Evolutionary conservation across 2,888 invertebrate genomes (phyloP), one percentile per base, ranked within the genome.

Genomic region (Bugulina stolonifera): DNA sequence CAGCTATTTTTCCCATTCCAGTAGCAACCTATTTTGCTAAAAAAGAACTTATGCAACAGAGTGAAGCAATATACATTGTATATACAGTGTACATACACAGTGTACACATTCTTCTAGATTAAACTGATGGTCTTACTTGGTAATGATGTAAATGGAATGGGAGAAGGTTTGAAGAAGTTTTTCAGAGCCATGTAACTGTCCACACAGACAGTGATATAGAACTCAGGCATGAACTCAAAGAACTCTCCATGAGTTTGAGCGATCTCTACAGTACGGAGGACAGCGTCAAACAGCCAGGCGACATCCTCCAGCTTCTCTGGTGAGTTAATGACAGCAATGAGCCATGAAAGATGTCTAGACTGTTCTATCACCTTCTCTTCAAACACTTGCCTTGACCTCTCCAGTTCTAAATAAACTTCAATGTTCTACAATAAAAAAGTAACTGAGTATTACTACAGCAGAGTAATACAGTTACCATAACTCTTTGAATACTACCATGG

Each of bases 201-300:
- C 64, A 90, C 83, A 81, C 89, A 86, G 0, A 89, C 87, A 75
- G 90, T 89, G 71, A 91, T 87, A 81, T 91, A 91, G 83, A 90
- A 90, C 78, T 90, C 90, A 0, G 91, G 91, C 22, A 90, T 88
- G 80, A 90, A 91, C 27, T 89, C 88, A 79, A 91, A 90, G 73
- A 90, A 87, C 64, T 88, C 88, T 1, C 88, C 89, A 55, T 87
- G 86, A 52, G 87, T 86, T 0, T 90, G 89, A 0, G 89, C 88
- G 18, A 87, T 82, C 32, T 88, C 85, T 69, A 91, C 78, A 0
- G 90, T 89, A 73, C 87, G 85, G 2, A 89, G 81, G 0, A 89
- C 86, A 0, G 88, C 88, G 10, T 87, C 83, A 58, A 90, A 86
- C 55, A 90, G 85, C 84, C 88, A 89, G 0, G 88, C 87, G 0